A percentile compares a stretch with the other conserved stretches of the same genome.
Conservation (phyloP, 2,888 invertebrate genomes). For the Zele albiditarsus region DNA sequence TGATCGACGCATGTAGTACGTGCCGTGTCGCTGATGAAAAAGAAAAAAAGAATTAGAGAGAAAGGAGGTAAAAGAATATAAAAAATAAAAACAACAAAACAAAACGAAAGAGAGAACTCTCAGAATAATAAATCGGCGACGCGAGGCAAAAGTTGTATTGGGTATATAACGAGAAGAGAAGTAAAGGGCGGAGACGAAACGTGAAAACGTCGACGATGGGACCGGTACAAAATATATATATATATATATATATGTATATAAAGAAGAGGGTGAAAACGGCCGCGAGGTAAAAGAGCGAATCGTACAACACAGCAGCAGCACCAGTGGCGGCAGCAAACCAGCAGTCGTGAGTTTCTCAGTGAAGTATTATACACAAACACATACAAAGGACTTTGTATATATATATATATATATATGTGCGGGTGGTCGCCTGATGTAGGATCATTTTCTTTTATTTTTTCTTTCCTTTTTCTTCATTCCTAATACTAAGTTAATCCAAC, state of each 20-base stretch:
- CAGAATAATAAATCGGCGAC: constrained; percentile 6
- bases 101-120: neutral
- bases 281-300: constrained; percentile 17
- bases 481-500: neutral
- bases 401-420: constrained; percentile 44
- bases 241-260: neutral
- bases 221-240: neutral
- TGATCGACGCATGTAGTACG: constrained; percentile 16
- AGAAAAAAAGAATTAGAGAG: neutral
- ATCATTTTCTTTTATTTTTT: neutral
- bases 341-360: neutral
- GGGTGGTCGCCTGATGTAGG: constrained; percentile 68
- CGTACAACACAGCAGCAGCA: neutral
- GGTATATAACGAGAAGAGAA: neutral
- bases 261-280: neutral
- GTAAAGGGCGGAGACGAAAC: constrained; percentile 11
- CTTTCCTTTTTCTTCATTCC: neutral
- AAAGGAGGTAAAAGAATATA: too few relatives aligned
- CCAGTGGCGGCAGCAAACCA: neutral
- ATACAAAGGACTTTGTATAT: constrained; percentile 51
- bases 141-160: neutral
- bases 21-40: neutral
- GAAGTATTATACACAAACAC: neutral
- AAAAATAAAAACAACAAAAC: neutral
- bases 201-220: constrained; percentile 4